phyloP scores from a whole-genome alignment of 2,797 vertebrate genomes.

The Buphagus erythrorhynchus region DNA sequence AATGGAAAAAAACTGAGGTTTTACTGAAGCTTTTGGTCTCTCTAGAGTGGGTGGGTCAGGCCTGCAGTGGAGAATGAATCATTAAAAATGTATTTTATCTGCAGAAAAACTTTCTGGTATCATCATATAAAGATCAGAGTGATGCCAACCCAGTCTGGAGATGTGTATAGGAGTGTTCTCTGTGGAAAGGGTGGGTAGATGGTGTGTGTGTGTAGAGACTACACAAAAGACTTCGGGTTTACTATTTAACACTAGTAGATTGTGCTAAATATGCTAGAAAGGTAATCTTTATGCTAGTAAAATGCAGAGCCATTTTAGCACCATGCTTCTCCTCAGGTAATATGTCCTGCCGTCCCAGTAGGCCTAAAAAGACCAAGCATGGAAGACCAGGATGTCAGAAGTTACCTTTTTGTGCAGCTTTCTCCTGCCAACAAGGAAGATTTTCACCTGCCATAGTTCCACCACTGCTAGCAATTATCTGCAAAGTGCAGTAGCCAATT shows the following conservation, averaged over 20 bases:
- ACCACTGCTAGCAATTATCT: neutral
- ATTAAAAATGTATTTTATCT: neutral
- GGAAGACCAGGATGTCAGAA: neutral
- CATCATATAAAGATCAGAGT: neutral
- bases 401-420: neutral
- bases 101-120: neutral
- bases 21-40: neutral
- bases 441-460: accelerated
- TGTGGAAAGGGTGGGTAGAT: neutral
- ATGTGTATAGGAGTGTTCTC: neutral
- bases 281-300: neutral
- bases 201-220: neutral
- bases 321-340: neutral
- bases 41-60: neutral
- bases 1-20: neutral
- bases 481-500: neutral
- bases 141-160: neutral
- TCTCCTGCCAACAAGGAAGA: neutral
- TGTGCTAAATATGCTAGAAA: neutral
- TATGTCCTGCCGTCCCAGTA: accelerated
- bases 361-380: neutral
- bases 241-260: neutral
- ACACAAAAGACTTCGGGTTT: neutral
- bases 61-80: neutral
- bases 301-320: neutral